Evolutionary conservation across 2,113 vertebrate species (phyloP), one percentile per base, ranked within the genome.

Genomic region (Sander lucioperca): DNA sequence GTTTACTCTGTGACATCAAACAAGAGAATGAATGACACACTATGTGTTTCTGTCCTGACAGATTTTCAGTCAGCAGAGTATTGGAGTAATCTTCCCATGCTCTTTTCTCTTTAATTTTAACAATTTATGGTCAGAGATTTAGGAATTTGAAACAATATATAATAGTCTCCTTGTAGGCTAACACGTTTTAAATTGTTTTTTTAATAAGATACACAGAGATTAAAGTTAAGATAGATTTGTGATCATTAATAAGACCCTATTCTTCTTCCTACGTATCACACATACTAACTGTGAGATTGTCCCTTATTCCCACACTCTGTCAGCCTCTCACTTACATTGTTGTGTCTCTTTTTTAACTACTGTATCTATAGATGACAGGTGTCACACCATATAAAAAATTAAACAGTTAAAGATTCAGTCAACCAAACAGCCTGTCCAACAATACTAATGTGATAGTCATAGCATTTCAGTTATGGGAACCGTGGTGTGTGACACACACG

Each of bases 341-440:
- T 66, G 6, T 77, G 82, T 39, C 27, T 84, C 18, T 39, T 53
- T 48, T 85, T 84, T 80, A n/a, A 86, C 72, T 76, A 85, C 82
- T 74, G 90, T 93, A 82, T 86, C 85, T 68, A 69, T 62, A 77
- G 43, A 67, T 90, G 79, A 84, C 88, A 87, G 57, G 19, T 90
- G 89, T 80, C 92, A 82, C 18, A n/a, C 15, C 15, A 4, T 47
- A 80, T 91, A 77, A 93, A 43, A 1, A 53, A 2, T 47, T 84
- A 25, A 75, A 74, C 19, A 51, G 30, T 79, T 27, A 27, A 23
- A 33, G 27, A 80, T 33, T 80, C 71, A 88, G 61, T 83, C 82
- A 85, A 15, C 23, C 71, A 61, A 39, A 69, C 61, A 30, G 18
- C 51, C 43, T 68, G 5, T 68, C n/a, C 61, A 82, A 53, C 75